Evolutionary conservation across 2,888 invertebrate species (phyloP), one percentile per base, ranked within the genome.

Genomic region (Eupithecia inturbata): DNA sequence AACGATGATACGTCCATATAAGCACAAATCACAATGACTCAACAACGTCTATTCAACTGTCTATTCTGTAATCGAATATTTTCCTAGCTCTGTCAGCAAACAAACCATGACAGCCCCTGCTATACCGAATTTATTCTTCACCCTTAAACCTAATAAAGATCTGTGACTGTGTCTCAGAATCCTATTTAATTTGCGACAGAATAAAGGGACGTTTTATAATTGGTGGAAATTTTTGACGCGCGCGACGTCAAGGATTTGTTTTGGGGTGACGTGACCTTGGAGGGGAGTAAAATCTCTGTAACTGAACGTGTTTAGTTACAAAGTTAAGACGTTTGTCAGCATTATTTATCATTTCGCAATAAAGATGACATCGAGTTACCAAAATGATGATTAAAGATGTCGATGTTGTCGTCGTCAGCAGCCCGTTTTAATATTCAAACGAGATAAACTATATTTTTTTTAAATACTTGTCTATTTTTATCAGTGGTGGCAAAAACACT

Each of bases 121-220:
- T 76, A 78, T 74, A 76, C 69, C 68, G 64, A 82, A 82, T 82
- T 79, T 79, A 82, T 79, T 80, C 77, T 72, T 69, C 72, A 75
- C 81, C 75, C 72, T 72, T 77, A 82, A 83, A 84, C 82, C 79
- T 80, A 83, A 84, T 83, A 83, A 83, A 82, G 84, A 82, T 83
- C 82, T 70, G 67, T 72, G 75, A 72, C 75, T 67, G 68, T 81
- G 77, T 79, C 77, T 79, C 79, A 79, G 72, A 80, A 81, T 78
- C 73, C 72, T 80, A 82, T 82, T 82, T 79, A 80, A 83, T 83
- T 81, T 77, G 75, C 67, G 70, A 72, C 74, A 79, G 79, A 80
- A 82, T 79, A 83, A 82, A 80, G 81, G 80, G 77, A 75, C 31
- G 71, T 82, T 81, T 62, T 77, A 78, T 79, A 78, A 80, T 80